Base-by-base conservation (phyloP, 2,888 invertebrate genomes). In the Stenichneumon culpator region DNA sequence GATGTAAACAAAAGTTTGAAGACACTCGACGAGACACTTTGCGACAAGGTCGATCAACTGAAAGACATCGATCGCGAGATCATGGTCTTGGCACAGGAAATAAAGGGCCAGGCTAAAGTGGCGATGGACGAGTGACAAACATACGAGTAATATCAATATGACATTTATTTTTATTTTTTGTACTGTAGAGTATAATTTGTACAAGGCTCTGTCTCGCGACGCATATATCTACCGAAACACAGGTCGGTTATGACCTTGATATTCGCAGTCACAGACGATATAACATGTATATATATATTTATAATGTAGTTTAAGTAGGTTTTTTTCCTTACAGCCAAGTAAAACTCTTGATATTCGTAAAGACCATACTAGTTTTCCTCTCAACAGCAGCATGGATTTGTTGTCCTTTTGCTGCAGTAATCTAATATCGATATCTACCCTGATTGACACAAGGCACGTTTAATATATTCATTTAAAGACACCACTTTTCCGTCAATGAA, bases 81-180 rank as follows among this genome's bases (percentile, higher is more conserved):
- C 87, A 91, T 91, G 78, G 88, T 87, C 83, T 91, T 94, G 84
- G 93, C 93, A 7, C 91, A 94, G 85, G 92, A 93, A 50, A 94
- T 94, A 69, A 92, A 93, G 86, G 90, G 92, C 81, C 93, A 94
- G 89, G 94, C 94, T 3, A 89, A 93, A 73, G 93, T 92, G 63
- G 94, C 94, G 73, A 86, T 94, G 47, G 84, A 92, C 19, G 87
- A 88, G 79, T 90, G 86, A 73, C 67, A 36, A 32, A 52, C 5
- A 19, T 19, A 52, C 39, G 39, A n/a, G 32, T 65, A 6, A 75
- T 36, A 78, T 69, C 22, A 69, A 74, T 63, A 60, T 14, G 22
- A 32, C 44, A 36, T 78, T 78, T 74, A 82, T 69, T 52, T 63
- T 78, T 70, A 54, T 52, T 84, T 83, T 84, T 67, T 60, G 65